Evolutionary conservation across 92 coral and sea anemone genomes (phyloP), one percentile per base, ranked within the genome.

Genomic region (Siderastrea radians): DNA sequence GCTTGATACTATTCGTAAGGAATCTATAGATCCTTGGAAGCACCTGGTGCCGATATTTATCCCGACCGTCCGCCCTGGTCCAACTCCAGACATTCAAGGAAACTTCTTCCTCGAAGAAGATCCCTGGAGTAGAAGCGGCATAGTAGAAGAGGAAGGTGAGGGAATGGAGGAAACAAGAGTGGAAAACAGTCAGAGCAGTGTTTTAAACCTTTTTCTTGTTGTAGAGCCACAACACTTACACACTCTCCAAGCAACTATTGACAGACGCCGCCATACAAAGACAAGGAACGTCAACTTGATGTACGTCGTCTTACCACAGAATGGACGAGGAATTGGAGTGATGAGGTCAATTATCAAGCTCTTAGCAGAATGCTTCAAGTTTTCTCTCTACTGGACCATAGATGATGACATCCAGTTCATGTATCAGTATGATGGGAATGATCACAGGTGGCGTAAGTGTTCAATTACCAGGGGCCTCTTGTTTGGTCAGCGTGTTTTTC

Each of bases 251-350:
- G 46, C 69, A 10, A 72, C 90, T n/a, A 47, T 90, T 17, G 55
- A 44, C 12, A 65, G 6, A 15, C 85, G 38, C 26, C 73, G 53
- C 14, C 48, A 51, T 13, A 83, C 88, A 10, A 54, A 69, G 17
- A 77, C 63, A 63, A 86, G 87, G 50, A 73, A 85, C 55, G 54
- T 90, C 8, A 63, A 50, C 15, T 59, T 85, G 79, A 63, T 60
- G 46, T 85, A 84, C 67, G 77, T 90, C 72, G 93, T 90, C 0
- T 67, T 90, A 44, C 93, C 93, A 6, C 86, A 85, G n/a, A 65
- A 85, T n/a, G 90, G 90, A 44, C 90, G 87, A 12, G 93, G 93
- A 16, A 85, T 90, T 75, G 93, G 93, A 4, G 93, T 90, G 8
- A 45, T 87, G 17, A 90, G 87, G 55, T 66, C 93, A 1, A 79